Evolutionary conservation across 2,113 vertebrate species (phyloP).

Genomic region (Siphamia tubifer): DNA sequence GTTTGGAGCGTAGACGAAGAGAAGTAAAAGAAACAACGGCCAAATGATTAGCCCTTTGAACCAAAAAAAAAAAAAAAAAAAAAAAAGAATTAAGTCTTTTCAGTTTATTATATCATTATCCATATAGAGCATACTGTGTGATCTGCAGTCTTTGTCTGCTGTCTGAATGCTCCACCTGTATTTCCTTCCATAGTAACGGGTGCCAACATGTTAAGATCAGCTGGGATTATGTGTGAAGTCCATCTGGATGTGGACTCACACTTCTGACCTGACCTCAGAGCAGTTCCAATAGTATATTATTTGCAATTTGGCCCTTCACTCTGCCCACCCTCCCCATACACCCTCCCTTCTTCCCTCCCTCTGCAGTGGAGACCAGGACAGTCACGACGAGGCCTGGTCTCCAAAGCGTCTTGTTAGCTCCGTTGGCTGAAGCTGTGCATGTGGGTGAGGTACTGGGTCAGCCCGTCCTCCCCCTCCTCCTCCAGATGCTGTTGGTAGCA

Average conservation of each 20-base stretch:
- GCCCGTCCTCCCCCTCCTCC: conserved; percentile 79
- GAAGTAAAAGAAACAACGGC: neutral
- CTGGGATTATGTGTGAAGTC: neutral
- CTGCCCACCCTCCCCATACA: no score
- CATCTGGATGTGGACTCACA: neutral
- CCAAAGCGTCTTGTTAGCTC: conserved; percentile 67
- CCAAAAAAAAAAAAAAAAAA: neutral
- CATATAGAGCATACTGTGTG: neutral
- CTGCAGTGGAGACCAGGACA: neutral
- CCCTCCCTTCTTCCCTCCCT: no score
- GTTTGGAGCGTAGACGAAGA: conserved; percentile 5
- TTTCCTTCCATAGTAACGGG: no score
- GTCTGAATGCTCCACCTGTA: neutral
- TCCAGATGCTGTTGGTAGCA: conserved; percentile 87
- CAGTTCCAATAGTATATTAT: neutral
- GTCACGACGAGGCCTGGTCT: neutral
- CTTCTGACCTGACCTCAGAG: conserved; percentile 5
- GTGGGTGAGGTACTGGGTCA: conserved; percentile 86
- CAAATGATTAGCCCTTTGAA: conserved; percentile 18
- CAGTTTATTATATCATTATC: neutral
- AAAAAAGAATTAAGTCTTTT: neutral
- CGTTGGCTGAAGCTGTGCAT: conserved; percentile 82
- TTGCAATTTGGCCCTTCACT: conserved; percentile 4
- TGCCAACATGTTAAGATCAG: neutral
- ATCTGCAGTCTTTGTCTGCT: conserved; percentile 12